These are phyloP conservation scores for Epinotia brunnichana DNA, from an alignment of 2,888 invertebrate species.

Conservation along the genomic window DNA sequence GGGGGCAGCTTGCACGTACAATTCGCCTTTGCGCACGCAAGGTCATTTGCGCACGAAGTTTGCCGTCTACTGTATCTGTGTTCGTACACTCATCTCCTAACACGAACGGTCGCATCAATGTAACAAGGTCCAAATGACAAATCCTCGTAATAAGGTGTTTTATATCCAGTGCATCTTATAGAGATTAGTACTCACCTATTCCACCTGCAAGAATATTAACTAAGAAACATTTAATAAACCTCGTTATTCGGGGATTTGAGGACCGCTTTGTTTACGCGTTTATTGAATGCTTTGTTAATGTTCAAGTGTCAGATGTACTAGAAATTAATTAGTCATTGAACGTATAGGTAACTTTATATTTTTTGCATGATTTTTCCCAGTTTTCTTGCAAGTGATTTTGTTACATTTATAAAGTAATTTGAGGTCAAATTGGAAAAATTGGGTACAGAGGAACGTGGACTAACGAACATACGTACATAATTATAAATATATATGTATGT, in stretches of 20 bases:
- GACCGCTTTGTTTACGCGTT: neutral
- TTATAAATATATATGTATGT: neutral
- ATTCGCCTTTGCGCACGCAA: too few relatives aligned
- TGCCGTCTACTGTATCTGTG: too few relatives aligned
- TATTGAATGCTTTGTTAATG: neutral
- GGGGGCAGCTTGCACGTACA: too few relatives aligned
- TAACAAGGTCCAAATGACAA: too few relatives aligned
- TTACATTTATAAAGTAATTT: neutral
- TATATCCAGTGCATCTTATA: neutral
- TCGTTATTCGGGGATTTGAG: neutral
- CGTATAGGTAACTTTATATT: neutral
- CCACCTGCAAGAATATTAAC: neutral
- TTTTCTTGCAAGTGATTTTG: neutral
- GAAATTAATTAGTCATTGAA: neutral
- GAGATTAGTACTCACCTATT: neutral
- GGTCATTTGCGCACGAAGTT: too few relatives aligned
- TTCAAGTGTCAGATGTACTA: neutral
- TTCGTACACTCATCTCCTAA: too few relatives aligned
- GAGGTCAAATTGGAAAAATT: neutral
- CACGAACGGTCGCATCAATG: too few relatives aligned
- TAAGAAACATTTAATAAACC: neutral
- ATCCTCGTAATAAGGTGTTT: neutral
- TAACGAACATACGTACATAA: neutral
- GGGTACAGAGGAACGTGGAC: neutral
- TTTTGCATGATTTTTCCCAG: too few relatives aligned